Base-by-base conservation (phyloP, 2,888 invertebrate genomes). In the Matsumyia berberina region DNA sequence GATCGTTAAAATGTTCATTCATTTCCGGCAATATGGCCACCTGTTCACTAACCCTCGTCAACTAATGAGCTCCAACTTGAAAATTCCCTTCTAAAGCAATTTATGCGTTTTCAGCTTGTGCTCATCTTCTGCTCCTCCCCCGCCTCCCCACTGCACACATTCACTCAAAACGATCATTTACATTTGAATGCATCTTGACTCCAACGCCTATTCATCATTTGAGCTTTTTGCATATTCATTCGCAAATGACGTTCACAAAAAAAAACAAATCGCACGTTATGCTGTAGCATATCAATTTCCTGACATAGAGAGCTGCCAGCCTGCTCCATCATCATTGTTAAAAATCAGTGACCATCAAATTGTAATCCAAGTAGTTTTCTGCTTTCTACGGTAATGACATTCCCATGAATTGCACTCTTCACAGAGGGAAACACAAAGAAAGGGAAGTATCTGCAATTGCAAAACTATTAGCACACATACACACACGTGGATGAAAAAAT, bases 321-420 rank as follows among this genome's bases (percentile, higher is more conserved):
- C 24, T 24, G 24, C 24, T 24, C 24, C 24, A 24, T 51, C 58
- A 53, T 37, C 58, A 82, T 82, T 82, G 77, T 82, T 77, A 11
- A 77, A 72, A 82, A 67, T 55, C 82, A 77, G 77, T 72, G 82
- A 82, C 58, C 82, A 77, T 72, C 62, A 72, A 82, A 76, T 60
- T 72, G 77, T 72, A 82, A 82, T 53, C 17, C 53, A 66, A 77
- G 77, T 67, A 62, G 46, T 51, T 66, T 37, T 67, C 39, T 72
- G 66, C 82, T 82, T 82, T 82, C 82, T 77, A 58, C 72, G 77
- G 35, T 72, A 70, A 72, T 82, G 77, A 77, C 82, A 77, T 77
- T 82, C 64, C 35, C 9, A 35, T 73, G 19, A 39, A 44, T 17
- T 24, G 17, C 7, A 9, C 12, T 11, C 12, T 0, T 42, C 17